Conservation (phyloP, 2,797 vertebrate species). For the Todus mexicanus region DNA sequence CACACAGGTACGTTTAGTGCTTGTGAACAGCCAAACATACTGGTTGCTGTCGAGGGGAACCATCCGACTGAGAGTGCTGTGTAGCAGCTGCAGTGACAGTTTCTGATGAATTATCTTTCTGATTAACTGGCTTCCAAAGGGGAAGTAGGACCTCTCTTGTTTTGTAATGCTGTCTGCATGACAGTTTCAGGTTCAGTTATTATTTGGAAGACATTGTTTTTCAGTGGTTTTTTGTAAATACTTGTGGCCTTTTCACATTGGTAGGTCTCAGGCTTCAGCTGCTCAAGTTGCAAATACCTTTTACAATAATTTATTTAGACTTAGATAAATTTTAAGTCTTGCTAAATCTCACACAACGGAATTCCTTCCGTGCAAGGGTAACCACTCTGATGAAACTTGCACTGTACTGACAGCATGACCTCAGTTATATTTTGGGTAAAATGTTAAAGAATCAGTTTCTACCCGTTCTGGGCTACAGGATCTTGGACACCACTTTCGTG, state of each 20-base stretch:
- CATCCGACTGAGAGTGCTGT: background rate
- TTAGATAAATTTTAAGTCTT: background rate
- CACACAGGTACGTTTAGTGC: background rate
- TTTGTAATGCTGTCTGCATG: background rate
- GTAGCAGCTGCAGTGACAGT: background rate
- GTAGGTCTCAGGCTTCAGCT: background rate
- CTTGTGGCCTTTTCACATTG: background rate
- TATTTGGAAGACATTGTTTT: background rate
- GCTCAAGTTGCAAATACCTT: background rate
- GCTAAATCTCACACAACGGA: background rate
- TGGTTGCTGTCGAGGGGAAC: background rate
- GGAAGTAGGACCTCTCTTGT: background rate
- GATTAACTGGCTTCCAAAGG: background rate
- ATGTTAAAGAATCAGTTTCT: background rate
- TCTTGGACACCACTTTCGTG: background rate
- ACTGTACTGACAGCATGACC: background rate
- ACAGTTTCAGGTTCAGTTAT: background rate
- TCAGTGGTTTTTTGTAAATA: background rate
- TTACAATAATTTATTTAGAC: background rate
- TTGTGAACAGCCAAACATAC: accelerated
- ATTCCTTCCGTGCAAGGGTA: background rate
- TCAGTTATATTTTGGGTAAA: background rate
- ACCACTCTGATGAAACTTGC: background rate
- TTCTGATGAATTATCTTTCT: background rate
- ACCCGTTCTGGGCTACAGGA: background rate